These are phyloP conservation scores for Thunnus maccoyii DNA, from an alignment of 2,113 vertebrate species.

Conservation along the genomic window DNA sequence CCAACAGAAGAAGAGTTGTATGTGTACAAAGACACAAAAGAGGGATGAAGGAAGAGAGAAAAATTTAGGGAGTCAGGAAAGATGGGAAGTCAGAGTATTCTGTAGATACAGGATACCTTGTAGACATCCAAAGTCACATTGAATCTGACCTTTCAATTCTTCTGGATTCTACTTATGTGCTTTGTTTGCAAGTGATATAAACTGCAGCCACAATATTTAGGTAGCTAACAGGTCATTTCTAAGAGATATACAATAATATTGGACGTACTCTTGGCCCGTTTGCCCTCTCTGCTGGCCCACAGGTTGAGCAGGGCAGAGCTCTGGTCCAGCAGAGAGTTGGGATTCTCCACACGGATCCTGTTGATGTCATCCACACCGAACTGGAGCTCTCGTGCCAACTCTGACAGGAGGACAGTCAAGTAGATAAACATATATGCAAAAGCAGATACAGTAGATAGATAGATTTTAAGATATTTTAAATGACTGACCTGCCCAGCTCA, in stretches of 20 bases:
- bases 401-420: constrained; percentile 70
- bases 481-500: constrained; percentile 97
- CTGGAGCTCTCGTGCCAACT: constrained; percentile 95
- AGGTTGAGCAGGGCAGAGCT: constrained; percentile 92
- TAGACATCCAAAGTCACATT: too few relatives aligned
- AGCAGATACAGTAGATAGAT: not conserved
- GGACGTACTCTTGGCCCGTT: constrained; percentile 91
- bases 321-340: constrained; percentile 96
- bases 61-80: not conserved
- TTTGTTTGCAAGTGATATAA: too few relatives aligned
- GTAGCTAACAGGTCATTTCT: not conserved
- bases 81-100: not conserved
- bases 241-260: not conserved
- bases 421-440: not conserved
- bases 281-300: constrained; percentile 92
- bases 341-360: constrained; percentile 96
- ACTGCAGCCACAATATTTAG: not conserved
- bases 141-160: too few relatives aligned
- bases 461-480: not conserved
- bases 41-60: not conserved
- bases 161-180: too few relatives aligned
- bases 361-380: constrained; percentile 97
- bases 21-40: not conserved
- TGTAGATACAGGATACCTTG: too few relatives aligned
- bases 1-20: too few relatives aligned